Evolutionary conservation across 2,888 invertebrate genomes (phyloP).

Genomic region (Hypomecis atomaria): DNA sequence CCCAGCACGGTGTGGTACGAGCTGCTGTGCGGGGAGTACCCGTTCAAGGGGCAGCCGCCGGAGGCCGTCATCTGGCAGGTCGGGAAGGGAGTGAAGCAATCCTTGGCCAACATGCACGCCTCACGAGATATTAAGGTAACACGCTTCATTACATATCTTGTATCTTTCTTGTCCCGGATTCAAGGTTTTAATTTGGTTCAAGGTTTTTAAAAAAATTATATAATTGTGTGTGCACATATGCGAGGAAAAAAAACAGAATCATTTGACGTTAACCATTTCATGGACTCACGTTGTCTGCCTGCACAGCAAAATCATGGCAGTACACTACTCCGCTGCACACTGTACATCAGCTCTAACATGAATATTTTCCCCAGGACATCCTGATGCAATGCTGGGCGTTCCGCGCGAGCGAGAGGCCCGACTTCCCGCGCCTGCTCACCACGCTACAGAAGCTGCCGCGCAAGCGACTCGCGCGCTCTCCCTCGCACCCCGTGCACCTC

Average conservation of each 20-base stretch:
- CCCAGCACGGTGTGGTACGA: slow-evolving; percentile 99
- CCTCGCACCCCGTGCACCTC: slow-evolving; percentile 98
- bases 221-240: too few relatives aligned
- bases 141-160: background rate
- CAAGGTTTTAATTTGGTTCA: too few relatives aligned
- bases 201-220: too few relatives aligned
- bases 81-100: slow-evolving; percentile 98
- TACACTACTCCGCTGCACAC: too few relatives aligned
- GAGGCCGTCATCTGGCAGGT: slow-evolving; percentile 99
- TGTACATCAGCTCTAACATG: too few relatives aligned
- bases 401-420: slow-evolving; percentile 92
- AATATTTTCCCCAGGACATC: slow-evolving; percentile 88
- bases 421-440: slow-evolving; percentile 93
- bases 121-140: slow-evolving; percentile 97
- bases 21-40: slow-evolving; percentile 97
- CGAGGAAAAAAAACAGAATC: too few relatives aligned
- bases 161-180: background rate
- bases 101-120: slow-evolving; percentile 96
- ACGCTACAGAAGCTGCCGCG: slow-evolving; percentile 96
- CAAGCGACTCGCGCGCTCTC: slow-evolving; percentile 97
- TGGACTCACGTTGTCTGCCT: too few relatives aligned
- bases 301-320: too few relatives aligned
- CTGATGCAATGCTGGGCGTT: slow-evolving; percentile 98
- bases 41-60: slow-evolving; percentile 96
- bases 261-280: too few relatives aligned